Percentiles rank a stretch among this genome's conserved stretches.
Conservation (phyloP, 2,113 vertebrate species). For the Proteles cristata region DNA sequence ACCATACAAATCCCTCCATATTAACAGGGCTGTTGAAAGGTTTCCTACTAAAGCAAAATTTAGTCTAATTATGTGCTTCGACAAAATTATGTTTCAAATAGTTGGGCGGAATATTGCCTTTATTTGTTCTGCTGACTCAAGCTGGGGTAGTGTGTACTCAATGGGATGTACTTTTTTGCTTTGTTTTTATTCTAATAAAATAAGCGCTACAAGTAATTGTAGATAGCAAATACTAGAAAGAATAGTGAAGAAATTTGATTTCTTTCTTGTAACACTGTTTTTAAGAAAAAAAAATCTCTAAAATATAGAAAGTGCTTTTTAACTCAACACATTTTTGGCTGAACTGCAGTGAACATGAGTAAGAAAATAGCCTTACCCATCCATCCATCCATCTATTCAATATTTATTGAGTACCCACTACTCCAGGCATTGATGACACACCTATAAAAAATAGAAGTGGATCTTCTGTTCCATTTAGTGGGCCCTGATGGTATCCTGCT, state of each 20-base stretch:
- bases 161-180: not conserved
- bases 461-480: not conserved
- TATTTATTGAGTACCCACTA: not conserved
- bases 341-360: not conserved
- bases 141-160: not conserved
- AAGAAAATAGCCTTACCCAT: not conserved
- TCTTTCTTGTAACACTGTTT: conserved; percentile 37
- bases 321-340: not conserved
- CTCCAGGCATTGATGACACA: not conserved
- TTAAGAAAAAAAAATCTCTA: conserved; percentile 15
- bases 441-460: not conserved
- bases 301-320: conserved; percentile 11
- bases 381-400: not conserved
- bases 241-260: conserved; percentile 25
- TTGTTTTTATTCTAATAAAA: conserved; percentile 57
- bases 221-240: not conserved
- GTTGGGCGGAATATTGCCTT: not conserved
- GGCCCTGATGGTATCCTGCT: not conserved
- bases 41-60: conserved; percentile 40
- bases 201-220: not conserved
- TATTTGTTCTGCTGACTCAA: conserved; percentile 41
- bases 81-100: conserved; percentile 39
- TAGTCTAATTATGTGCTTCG: not conserved
- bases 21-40: not conserved
- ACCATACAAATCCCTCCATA: conserved; percentile 16